phyloP scores from a whole-genome alignment of 1,140 invertebrate genomes.

The Trichonephila clavata region DNA sequence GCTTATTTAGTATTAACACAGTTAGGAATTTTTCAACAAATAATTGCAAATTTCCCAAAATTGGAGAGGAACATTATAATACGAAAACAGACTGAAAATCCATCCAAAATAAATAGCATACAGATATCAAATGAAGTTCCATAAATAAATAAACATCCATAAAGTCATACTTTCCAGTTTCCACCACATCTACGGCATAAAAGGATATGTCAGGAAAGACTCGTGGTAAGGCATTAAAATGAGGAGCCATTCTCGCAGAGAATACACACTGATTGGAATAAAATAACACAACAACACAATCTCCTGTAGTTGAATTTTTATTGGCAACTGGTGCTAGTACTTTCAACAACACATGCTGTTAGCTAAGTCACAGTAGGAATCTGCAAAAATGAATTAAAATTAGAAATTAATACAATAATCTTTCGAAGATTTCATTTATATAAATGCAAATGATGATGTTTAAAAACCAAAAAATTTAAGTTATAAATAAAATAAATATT shows the following conservation, averaged over 20 bases:
- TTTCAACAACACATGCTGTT: slow-evolving; percentile 70
- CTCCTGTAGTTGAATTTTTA: slow-evolving; percentile 59
- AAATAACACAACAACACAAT: slow-evolving; percentile 92
- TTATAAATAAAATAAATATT: too few relatives aligned
- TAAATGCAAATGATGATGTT: too few relatives aligned
- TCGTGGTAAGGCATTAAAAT: slow-evolving; percentile 93
- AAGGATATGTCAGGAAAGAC: slow-evolving; percentile 93
- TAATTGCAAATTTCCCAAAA: too few relatives aligned
- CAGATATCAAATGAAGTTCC: too few relatives aligned
- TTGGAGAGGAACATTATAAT: too few relatives aligned
- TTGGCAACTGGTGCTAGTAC: slow-evolving; percentile 58
- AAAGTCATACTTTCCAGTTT: slow-evolving; percentile 86
- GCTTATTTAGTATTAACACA: too few relatives aligned
- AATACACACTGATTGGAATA: slow-evolving; percentile 94
- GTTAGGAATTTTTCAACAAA: too few relatives aligned
- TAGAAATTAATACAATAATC: too few relatives aligned
- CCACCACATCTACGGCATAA: slow-evolving; percentile 93
- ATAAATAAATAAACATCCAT: neutral
- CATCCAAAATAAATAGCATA: too few relatives aligned
- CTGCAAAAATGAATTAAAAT: slow-evolving; percentile 40
- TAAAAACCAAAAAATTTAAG: too few relatives aligned
- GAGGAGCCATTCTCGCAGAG: slow-evolving; percentile 92
- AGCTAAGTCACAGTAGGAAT: slow-evolving; percentile 66
- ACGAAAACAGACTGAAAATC: too few relatives aligned
- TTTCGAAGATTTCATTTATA: too few relatives aligned